Base-by-base conservation (phyloP, 1,140 invertebrate species). In the Danaus melanippus region DNA sequence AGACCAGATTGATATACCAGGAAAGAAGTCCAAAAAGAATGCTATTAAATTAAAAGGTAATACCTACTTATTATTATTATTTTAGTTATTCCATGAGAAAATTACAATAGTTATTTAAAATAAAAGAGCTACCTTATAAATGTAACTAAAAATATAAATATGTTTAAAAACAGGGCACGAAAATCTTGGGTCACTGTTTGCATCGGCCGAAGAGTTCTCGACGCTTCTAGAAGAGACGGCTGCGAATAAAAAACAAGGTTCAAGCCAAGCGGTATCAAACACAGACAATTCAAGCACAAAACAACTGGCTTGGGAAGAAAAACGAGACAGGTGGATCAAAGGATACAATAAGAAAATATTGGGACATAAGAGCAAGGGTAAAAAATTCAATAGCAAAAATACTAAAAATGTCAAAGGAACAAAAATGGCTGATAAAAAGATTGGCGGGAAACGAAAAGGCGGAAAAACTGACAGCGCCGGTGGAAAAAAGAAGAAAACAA, bases 181-280 rank as follows among this genome's bases (percentile, higher is more conserved):
- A 66, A 74, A 86, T 62, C 58, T 89, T 49, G 86, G 87, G 3
- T 89, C 89, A 1, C 62, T 92, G 32, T 93, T 93, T 72, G 90
- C 92, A n/a, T 92, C 92, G 0, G 92, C 92, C 0, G 92, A 93
- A 80, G 90, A 93, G 71, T 94, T 93, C 71, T 90, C 92, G 0
- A 91, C 92, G 12, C 87, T 93, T 64, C 66, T 94, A 42, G 92
- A 93, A 74, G 90, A 92, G 58, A 90, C 91, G 21, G 90, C 90
- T 2, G 84, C 87, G 44, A 88, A 88, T 1, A 90, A 89, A 54
- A 91, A 90, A 58, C 88, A 90, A 49, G 92, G 92, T 10, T 89
- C 90, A 10, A 90, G 89, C 51, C 89, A 91, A 69, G 88, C 88
- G 0, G 84, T 92, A 0, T 90, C 88, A 9, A 91, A 91, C 60